Percentiles rank a stretch among this genome's conserved stretches.
phyloP scores from a whole-genome alignment of 23 tunicate species.

The Styela clava region DNA sequence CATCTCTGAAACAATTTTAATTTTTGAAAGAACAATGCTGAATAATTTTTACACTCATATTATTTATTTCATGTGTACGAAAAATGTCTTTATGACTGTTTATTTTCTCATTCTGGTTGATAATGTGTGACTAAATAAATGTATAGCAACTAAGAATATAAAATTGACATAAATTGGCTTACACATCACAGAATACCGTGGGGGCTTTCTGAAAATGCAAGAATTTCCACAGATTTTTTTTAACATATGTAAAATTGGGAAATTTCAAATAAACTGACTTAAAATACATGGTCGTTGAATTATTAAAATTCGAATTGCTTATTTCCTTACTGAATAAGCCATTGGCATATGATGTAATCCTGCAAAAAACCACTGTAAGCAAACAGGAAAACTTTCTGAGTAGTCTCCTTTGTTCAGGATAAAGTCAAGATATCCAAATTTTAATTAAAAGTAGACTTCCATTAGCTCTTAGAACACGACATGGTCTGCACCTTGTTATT shows the following conservation, averaged over 20 bases:
- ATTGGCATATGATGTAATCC: not conserved
- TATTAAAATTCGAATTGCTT: not conserved
- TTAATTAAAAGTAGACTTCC: not conserved
- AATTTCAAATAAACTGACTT: too few species aligned
- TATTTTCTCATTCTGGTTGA: too few species aligned
- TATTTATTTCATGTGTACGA: too few species aligned
- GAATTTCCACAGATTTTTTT: not conserved
- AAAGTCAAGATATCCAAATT: not conserved
- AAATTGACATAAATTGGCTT: too few species aligned
- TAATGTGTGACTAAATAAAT: too few species aligned
- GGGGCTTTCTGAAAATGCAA: not conserved
- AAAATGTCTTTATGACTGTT: too few species aligned
- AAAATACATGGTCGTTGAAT: too few species aligned
- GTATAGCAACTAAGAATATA: not conserved
- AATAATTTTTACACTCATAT: too few species aligned
- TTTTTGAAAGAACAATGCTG: too few species aligned
- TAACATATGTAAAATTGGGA: too few species aligned
- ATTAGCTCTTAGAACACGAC: not conserved
- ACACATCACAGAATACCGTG: not conserved
- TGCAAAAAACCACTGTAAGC: not conserved
- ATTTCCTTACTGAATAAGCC: not conserved
- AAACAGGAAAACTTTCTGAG: not conserved
- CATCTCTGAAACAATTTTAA: too few species aligned
- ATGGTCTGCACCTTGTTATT: not conserved
- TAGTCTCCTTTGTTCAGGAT: not conserved